These are phyloP conservation scores for Silurus glanis DNA, from an alignment of 2,113 vertebrate species.

Conservation along the genomic window DNA sequence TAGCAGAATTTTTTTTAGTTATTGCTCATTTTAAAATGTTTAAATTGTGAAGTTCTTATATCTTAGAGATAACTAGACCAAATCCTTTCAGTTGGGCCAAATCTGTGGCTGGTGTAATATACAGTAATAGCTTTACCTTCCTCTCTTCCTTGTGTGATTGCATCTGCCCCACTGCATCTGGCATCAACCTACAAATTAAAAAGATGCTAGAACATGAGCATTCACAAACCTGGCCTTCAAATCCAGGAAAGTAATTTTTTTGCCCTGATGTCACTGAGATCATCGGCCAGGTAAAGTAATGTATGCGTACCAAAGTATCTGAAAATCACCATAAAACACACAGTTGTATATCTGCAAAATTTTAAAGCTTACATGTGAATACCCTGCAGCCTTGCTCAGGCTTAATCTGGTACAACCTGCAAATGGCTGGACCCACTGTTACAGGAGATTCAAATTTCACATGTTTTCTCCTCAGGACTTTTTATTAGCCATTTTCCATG, in stretches of 20 bases:
- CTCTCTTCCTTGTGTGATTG: background rate
- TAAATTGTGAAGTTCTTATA: background rate
- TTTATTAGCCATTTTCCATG: slow-evolving; percentile 40
- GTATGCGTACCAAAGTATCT: background rate
- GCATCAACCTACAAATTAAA: background rate
- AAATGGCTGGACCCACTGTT: slow-evolving; percentile 47
- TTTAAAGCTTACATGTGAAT: slow-evolving; percentile 62
- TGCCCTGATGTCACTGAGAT: background rate
- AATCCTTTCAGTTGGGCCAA: background rate
- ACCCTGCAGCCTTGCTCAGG: slow-evolving; percentile 55
- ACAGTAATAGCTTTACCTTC: background rate
- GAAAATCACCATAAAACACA: slow-evolving; percentile 4
- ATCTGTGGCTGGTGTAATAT: slow-evolving; percentile 2
- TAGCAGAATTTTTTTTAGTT: background rate
- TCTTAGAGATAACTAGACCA: background rate
- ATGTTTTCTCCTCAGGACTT: slow-evolving; percentile 58
- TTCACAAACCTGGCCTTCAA: background rate
- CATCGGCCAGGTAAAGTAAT: background rate
- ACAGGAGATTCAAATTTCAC: slow-evolving; percentile 64
- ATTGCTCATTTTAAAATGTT: background rate
- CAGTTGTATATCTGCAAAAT: slow-evolving; percentile 33
- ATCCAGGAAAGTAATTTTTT: background rate
- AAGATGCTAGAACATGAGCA: background rate
- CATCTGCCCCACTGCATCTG: background rate
- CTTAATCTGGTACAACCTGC: slow-evolving; percentile 61